These are phyloP conservation scores for Toxotes lorentzi DNA, from an alignment of 2,797 vertebrate species.

Conservation along the genomic window DNA sequence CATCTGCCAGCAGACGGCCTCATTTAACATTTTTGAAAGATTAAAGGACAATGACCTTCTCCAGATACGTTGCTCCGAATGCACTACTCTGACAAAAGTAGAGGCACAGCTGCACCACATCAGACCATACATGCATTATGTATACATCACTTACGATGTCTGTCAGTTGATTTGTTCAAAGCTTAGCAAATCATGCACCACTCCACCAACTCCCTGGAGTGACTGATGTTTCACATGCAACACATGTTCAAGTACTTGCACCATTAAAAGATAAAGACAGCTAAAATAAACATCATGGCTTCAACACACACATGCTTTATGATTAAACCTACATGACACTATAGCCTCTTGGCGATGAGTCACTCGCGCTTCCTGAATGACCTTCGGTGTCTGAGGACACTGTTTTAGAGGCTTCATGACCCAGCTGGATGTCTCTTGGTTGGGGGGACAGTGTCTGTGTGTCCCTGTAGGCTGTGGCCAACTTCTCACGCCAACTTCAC, in stretches of 20 bases:
- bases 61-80: background rate
- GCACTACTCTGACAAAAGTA: background rate
- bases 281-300: constrained; percentile 1
- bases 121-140: background rate
- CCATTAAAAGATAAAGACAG: constrained; percentile 1
- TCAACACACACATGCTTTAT: constrained; percentile 8
- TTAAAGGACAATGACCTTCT: constrained; percentile 2
- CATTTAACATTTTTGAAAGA: background rate
- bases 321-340: constrained; percentile 1
- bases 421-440: constrained; percentile 37
- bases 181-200: background rate
- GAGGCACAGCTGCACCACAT: background rate
- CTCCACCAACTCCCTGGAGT: background rate
- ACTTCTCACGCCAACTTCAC: background rate
- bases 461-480: constrained; percentile 21
- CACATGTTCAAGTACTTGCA: constrained; percentile 7
- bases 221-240: background rate
- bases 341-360: background rate
- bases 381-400: background rate
- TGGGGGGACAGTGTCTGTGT: constrained; percentile 4
- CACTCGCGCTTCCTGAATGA: constrained; percentile 1
- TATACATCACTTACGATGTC: background rate
- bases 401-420: constrained; percentile 20
- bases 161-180: too few relatives aligned
- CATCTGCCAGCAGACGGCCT: background rate